Conservation (phyloP, 1,140 invertebrate species). For the Drosophila sp. region DNA sequence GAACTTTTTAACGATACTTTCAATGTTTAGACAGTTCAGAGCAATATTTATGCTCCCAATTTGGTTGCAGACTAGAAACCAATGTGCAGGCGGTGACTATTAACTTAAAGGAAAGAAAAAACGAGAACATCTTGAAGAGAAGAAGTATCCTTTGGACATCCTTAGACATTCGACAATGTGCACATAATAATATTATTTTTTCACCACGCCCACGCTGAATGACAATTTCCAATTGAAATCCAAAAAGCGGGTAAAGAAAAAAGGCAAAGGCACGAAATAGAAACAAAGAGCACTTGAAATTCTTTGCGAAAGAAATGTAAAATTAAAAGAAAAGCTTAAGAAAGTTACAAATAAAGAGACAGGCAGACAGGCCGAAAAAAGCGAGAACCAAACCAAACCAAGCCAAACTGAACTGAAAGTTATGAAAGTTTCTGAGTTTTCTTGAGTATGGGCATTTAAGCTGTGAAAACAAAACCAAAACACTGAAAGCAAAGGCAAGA, state of each 20-base stretch:
- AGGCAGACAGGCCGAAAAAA: not conserved
- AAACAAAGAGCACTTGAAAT: constrained; percentile 52
- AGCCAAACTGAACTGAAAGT: constrained; percentile 48
- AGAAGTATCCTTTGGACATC: not conserved
- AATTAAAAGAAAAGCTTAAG: constrained; percentile 53
- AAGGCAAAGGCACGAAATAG: constrained; percentile 23
- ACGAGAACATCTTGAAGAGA: not conserved
- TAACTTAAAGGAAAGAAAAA: not conserved
- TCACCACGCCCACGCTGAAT: constrained; percentile 19
- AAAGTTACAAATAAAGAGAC: constrained; percentile 37
- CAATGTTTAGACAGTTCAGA: no score
- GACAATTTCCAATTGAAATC: constrained; percentile 54
- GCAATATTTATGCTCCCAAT: no score
- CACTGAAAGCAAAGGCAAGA: constrained; percentile 26
- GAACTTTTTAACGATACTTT: no score
- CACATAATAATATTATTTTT: constrained; percentile 54
- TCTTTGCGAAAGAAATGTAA: constrained; percentile 41
- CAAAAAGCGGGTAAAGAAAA: constrained; percentile 16
- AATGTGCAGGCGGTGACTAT: not conserved
- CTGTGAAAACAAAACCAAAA: constrained; percentile 72
- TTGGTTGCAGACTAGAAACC: not conserved
- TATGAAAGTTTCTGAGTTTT: constrained; percentile 63
- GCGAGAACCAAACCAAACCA: not conserved
- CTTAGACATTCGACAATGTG: constrained; percentile 27
- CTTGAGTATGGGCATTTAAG: constrained; percentile 70